Percentiles rank a stretch among this genome's conserved stretches.
These are phyloP conservation scores for Taenaris catops DNA, from an alignment of 2,888 invertebrate species.

Conservation along the genomic window DNA sequence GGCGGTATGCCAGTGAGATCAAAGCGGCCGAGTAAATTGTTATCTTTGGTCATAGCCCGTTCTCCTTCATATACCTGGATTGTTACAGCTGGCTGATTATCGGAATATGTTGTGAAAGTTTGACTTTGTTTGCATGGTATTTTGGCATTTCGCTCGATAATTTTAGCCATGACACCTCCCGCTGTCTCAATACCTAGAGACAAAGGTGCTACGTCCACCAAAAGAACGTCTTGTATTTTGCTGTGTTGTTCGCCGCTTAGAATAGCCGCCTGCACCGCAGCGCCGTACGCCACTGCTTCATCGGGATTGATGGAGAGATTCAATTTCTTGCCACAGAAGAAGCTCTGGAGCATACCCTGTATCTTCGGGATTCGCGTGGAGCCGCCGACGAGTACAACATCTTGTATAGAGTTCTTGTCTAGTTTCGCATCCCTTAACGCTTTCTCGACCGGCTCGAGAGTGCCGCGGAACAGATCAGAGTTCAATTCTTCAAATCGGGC, in stretches of 20 bases:
- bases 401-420: conserved; percentile 87
- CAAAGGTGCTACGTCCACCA: conserved; percentile 80
- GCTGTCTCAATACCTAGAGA: conserved; percentile 89
- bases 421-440: conserved; percentile 89
- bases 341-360: conserved; percentile 86
- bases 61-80: conserved; percentile 89
- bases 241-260: conserved; percentile 86
- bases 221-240: conserved; percentile 84
- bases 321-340: conserved; percentile 86
- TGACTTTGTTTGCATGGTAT: conserved; percentile 86
- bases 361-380: conserved; percentile 90
- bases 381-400: conserved; percentile 90
- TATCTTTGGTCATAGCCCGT: conserved; percentile 89
- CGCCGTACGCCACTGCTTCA: conserved; percentile 90
- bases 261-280: conserved; percentile 87
- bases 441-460: conserved; percentile 88
- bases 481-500: conserved; percentile 89
- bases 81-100: conserved; percentile 88
- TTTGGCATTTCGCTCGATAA: conserved; percentile 85
- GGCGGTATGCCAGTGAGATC: conserved; percentile 85
- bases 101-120: conserved; percentile 89
- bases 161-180: conserved; percentile 88
- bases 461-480: conserved; percentile 85
- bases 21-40: conserved; percentile 83
- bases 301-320: too few species aligned